Evolutionary conservation across 2,888 invertebrate genomes (phyloP), one percentile per base, ranked within the genome.

Genomic region (Bursaphelenchus okinawaensis): DNA sequence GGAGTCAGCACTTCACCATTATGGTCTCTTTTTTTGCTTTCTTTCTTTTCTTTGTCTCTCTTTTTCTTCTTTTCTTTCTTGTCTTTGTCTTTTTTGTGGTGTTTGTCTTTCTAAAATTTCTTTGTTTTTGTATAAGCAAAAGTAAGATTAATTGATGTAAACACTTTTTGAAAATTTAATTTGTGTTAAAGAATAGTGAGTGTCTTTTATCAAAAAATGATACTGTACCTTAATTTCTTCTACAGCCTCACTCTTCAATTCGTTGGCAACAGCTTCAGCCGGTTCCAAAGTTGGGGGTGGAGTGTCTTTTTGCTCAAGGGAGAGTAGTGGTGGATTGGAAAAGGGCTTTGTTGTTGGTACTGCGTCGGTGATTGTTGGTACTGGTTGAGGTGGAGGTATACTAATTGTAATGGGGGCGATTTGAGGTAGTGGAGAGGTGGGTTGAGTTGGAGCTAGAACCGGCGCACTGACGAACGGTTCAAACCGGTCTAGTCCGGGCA

Each of bases 1-100:
- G 51, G 51, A 24, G 62, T 9, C 31, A 57, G 52, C 20, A 55
- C 63, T 7, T 7, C 16, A 20, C 52, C 26, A n/a, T 52, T 26
- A 19, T 55, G 59, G 12, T 40, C 64, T 52, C 31, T n/a, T 22
- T 52, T 28, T 19, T 56, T 67, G 19, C 59, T 58, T 20, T 31
- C 51, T n/a, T 63, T 31, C 51, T 63, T 68, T 51, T 57, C 58
- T 63, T 26, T 40, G n/a, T 62, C 24, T 52, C 61, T 62, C 50
- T 68, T 56, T 62, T 71, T 66, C 23, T 40, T 29, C 62, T 70
- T 65, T 23, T 61, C 55, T n/a, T 67, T 63, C 55, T 66, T 65
- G 24, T 69, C 62, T 59, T 68, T 67, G 16, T 65, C 66, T 56
- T 66, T 63, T 52, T 62, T 64, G 22, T 62, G 65, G 24, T 66